Evolutionary conservation across 2,797 vertebrate species (phyloP).

Genomic region (Emydoidea blandingii): DNA sequence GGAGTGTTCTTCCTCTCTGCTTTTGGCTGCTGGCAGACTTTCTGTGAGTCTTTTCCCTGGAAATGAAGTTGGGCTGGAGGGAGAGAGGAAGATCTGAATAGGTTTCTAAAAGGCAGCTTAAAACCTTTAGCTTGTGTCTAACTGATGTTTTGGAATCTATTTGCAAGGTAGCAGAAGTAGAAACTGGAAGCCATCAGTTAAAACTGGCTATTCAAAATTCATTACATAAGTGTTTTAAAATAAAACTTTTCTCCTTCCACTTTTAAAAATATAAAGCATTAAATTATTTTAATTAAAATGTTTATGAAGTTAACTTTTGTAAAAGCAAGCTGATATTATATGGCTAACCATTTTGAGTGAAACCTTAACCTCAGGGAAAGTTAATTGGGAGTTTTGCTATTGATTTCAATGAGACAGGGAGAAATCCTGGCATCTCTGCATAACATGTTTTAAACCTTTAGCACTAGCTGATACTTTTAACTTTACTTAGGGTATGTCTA

Average conservation of each 20-base stretch:
- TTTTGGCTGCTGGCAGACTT: background rate
- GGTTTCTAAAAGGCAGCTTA: background rate
- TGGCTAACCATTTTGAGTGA: background rate
- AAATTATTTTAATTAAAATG: background rate
- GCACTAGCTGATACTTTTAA: background rate
- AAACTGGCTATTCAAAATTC: background rate
- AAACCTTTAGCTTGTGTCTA: background rate
- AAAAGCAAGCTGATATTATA: background rate
- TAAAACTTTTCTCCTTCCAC: background rate
- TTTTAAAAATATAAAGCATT: background rate
- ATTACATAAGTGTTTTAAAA: background rate
- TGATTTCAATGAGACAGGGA: background rate
- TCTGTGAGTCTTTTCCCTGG: background rate
- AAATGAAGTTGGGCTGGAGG: background rate
- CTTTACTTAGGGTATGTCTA: too few species aligned
- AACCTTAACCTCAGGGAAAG: background rate
- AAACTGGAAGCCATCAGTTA: background rate
- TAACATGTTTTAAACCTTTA: conserved; percentile 26
- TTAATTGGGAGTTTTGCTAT: background rate
- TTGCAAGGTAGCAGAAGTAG: background rate
- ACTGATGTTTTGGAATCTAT: background rate
- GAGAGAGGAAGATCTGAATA: background rate
- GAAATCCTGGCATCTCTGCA: background rate
- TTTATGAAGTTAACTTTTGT: background rate
- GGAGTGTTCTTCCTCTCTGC: background rate